Base-by-base conservation (phyloP, 2,888 invertebrate genomes). In the Drosophila fulvimacula region DNA sequence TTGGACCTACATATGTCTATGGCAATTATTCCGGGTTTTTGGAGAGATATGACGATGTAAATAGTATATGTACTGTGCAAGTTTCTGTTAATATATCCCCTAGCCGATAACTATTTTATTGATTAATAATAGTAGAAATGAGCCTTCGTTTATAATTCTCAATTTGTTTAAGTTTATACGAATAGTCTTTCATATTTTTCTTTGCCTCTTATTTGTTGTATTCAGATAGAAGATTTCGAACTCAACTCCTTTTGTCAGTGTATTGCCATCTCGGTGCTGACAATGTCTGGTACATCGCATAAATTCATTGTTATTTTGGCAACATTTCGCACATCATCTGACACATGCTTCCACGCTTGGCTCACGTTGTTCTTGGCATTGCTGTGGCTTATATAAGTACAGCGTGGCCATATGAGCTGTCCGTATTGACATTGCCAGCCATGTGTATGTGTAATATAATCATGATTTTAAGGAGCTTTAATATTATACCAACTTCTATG, bases 271-370 rank as follows among this genome's bases (percentile, higher is more conserved):
- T 21, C 52, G 52, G 38, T 5, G 17, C 41, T 21, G n/a, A 13
- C 11, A 41, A 32, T 21, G 34, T 42, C 39, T 39, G 42, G 44
- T 32, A 49, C 30, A 51, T 52, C 21, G n/a, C n/a, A 61, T 42
- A 58, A 48, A 57, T 66, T 73, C 48, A 76, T 73, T 69, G 62
- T 68, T 64, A 73, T 74, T 69, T 81, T 72, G 65, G 57, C 69
- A 77, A 73, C 75, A 86, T 79, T 86, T 86, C 60, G 74, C 87
- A 83, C 87, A 84, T 84, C 81, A 78, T 86, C 78, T 73, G 75
- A 68, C 75, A 75, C 70, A 73, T 71, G 69, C 44, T 60, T 56
- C 21, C 55, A 44, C 24, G 57, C 44, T 21, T 69, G 55, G 61
- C 49, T 60, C 44, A 55, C 53, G 60, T 55, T 48, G 53, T 39